Evolutionary conservation across 1,140 invertebrate species (phyloP).

Genomic region (Zaprionus camerounensis): DNA sequence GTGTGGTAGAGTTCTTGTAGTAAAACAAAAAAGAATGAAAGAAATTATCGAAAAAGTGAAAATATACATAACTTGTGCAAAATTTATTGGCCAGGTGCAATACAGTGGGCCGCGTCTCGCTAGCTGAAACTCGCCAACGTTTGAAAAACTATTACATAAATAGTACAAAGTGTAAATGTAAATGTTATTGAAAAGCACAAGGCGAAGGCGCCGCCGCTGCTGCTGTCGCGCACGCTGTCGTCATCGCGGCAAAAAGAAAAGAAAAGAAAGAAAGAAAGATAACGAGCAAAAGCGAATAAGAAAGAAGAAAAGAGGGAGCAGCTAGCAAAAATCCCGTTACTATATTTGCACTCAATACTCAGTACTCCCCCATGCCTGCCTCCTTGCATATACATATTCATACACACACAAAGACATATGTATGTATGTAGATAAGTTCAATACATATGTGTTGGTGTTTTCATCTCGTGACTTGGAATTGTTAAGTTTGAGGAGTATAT

Average conservation of each 20-base stretch:
- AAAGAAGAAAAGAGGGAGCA: constrained; percentile 58
- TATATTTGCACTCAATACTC: constrained; percentile 54
- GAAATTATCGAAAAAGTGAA: constrained; percentile 50
- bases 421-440: constrained; percentile 16
- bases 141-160: constrained; percentile 82
- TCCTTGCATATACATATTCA: constrained; percentile 20
- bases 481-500: constrained; percentile 47
- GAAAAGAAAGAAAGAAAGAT: constrained; percentile 22
- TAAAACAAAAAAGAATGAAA: constrained; percentile 69
- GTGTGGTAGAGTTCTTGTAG: constrained; percentile 64
- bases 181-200: constrained; percentile 78
- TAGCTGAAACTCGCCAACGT: constrained; percentile 42
- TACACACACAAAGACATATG: not conserved
- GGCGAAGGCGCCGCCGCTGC: constrained; percentile 57
- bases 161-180: constrained; percentile 76
- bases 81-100: constrained; percentile 32
- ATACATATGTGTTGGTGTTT: constrained; percentile 40
- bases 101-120: constrained; percentile 17
- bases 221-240: constrained; percentile 69
- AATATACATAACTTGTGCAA: constrained; percentile 58
- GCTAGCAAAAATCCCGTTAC: constrained; percentile 60
- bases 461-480: constrained; percentile 64
- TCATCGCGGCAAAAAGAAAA: constrained; percentile 70
- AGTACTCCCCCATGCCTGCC: constrained; percentile 52
- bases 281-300: constrained; percentile 27